A percentile compares a stretch with the other conserved stretches of the same genome.
Evolutionary conservation across 1,140 invertebrate species (phyloP).

Genomic region (Heliconius himera): DNA sequence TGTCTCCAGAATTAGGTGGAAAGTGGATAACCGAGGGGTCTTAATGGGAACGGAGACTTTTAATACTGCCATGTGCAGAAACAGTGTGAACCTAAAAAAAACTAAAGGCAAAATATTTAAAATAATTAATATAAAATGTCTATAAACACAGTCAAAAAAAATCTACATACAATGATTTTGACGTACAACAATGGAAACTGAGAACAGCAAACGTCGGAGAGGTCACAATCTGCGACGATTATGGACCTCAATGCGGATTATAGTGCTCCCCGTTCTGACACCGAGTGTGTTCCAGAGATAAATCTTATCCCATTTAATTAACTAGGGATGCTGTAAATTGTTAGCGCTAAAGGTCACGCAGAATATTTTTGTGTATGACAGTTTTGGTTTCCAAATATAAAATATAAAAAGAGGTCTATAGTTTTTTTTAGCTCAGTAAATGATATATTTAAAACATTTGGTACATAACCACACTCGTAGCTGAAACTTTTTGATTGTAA

Average conservation of each 20-base stretch:
- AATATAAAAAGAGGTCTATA: background rate
- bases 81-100: no score
- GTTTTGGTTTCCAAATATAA: background rate
- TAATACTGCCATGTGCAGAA: no score
- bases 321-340: slow-evolving; percentile 21
- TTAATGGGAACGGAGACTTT: no score
- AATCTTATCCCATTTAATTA: slow-evolving; percentile 34
- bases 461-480: no score
- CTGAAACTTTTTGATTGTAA: no score
- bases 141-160: background rate
- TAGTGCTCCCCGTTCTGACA: slow-evolving; percentile 23
- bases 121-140: no score
- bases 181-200: slow-evolving; percentile 13
- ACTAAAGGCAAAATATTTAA: no score
- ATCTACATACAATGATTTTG: background rate
- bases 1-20: no score
- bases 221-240: slow-evolving; percentile 37
- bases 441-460: no score
- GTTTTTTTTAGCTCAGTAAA: no score
- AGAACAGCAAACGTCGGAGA: slow-evolving; percentile 14
- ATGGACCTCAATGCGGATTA: slow-evolving; percentile 39
- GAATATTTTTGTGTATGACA: slow-evolving; percentile 23
- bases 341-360: slow-evolving; percentile 15
- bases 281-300: slow-evolving; percentile 31
- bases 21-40: no score